Evolutionary conservation across 2,888 invertebrate genomes (phyloP), one percentile per base, ranked within the genome.

Genomic region (Norana najaformis): DNA sequence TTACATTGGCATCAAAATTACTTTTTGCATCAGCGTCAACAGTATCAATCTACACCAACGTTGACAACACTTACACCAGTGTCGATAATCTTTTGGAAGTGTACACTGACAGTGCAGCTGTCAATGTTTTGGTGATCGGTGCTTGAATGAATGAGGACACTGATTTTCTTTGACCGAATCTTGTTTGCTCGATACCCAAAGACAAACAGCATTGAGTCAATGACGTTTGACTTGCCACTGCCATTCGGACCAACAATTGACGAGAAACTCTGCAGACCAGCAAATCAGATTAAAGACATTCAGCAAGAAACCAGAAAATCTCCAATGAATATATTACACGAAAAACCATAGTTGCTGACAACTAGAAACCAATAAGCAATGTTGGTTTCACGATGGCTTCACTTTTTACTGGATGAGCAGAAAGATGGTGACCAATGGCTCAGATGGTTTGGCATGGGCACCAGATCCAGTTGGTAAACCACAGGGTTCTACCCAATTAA

Each of bases 131-230:
- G 96, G 94, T 96, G 96, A 90, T 96, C 96, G 92, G 97, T 97
- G 0, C 99, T 99, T 90, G 97, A 97, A 94, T 99, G 99, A 91
- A 99, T 96, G 5, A 99, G 95, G 0, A 97, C 97, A 0, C 97
- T 97, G 2, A 99, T 96, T 94, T 99, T 99, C 95, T 99, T 99
- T 0, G 98, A 98, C 38, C 99, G 96, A 91, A 99, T 98, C 95
- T 98, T 99, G 88, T 97, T 96, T 0, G 99, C 98, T 93, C 99
- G 96, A 94, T 98, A 99, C 0, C 99, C 99, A 95, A 99, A 99
- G 0, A 99, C 99, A 96, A 99, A 99, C 92, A 99, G 95, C 97
- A 99, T 97, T 0, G 99, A 98, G 95, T 99, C 99, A 93, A 99
- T 99, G 0, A 99, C 98, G 95, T 99, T 99, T 93, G 98, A 98